Evolutionary conservation across 1,140 invertebrate species (phyloP), one percentile per base, ranked within the genome.

Genomic region (Lepidurus apus): DNA sequence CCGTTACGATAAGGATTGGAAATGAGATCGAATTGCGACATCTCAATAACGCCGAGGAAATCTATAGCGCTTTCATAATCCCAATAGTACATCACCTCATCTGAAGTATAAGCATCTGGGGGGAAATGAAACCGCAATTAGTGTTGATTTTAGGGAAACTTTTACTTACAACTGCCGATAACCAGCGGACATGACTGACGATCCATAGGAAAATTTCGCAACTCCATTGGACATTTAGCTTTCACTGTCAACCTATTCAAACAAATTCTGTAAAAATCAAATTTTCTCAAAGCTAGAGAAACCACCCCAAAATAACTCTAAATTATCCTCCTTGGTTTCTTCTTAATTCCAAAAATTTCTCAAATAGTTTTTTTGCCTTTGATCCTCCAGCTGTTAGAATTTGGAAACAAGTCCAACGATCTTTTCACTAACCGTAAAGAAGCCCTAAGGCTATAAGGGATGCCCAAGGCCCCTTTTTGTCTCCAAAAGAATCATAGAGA

Each of bases 201-300:
- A 86, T 98, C 97, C 94, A 98, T 97, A 5, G 98, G 98, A 87
- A 98, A 99, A 84, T 95, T 94, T 81, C 93, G 90, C 43, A 99
- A 87, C 83, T 97, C 93, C 97, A 99, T 99, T 7, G 95, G 95
- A 87, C 97, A 99, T 80, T 93, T 95, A 1, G 97, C 96, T 86
- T 97, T 96, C 79, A 99, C 96, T 13, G 97, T 99, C 82, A 99
- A 86, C 84, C 97, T 97, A 81, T 88, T 79, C 79, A 82, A 7
- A 9, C 11, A 26, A n/a, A 34, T 24, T 11, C 0, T n/a, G 7
- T n/a, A 17, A 1, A 17, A 17, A 65, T n/a, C 47, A 65, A 65
- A 21, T 13, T 17, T 21, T 7, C 21, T 65, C 13, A 13, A 17
- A 17, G 34, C 34, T 34, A 65, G 21, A n/a, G 1, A 65, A 65